Evolutionary conservation across 64 coral and sea anemone genomes (phyloP).

Genomic region (Stichodactyla mertensii): DNA sequence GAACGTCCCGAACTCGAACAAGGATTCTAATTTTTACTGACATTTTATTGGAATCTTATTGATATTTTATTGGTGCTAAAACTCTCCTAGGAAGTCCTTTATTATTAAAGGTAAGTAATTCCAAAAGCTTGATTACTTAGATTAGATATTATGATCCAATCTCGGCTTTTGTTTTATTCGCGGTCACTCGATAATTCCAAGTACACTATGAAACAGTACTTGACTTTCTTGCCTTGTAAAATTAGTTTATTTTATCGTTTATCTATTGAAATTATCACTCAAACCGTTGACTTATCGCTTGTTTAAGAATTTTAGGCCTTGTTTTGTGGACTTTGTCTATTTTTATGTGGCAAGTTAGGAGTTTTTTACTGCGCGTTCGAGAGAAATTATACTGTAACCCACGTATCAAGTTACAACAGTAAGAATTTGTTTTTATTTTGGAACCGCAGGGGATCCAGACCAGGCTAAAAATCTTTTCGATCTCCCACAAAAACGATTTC

Average conservation of each 20-base stretch:
- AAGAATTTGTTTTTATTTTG: background rate
- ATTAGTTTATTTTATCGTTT: background rate
- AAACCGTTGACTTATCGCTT: background rate
- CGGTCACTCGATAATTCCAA: constrained; percentile 7
- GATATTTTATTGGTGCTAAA: background rate
- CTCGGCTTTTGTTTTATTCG: background rate
- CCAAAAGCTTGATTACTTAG: constrained; percentile 6
- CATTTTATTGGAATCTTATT: background rate
- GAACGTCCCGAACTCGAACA: background rate
- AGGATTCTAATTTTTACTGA: background rate
- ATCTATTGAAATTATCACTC: background rate
- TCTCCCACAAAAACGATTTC: background rate
- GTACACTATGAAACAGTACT: background rate
- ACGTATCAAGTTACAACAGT: background rate
- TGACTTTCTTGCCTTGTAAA: background rate
- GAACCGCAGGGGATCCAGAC: background rate
- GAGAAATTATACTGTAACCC: background rate
- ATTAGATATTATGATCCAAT: background rate
- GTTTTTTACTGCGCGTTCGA: background rate
- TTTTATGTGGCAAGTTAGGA: background rate
- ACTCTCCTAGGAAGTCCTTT: background rate
- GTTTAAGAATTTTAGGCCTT: background rate
- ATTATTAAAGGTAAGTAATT: constrained; percentile 6
- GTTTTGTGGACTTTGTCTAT: background rate
- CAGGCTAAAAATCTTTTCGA: background rate